These are phyloP conservation scores for Micromussa lordhowensis DNA, from an alignment of 92 coral and sea anemone species.

Conservation along the genomic window DNA sequence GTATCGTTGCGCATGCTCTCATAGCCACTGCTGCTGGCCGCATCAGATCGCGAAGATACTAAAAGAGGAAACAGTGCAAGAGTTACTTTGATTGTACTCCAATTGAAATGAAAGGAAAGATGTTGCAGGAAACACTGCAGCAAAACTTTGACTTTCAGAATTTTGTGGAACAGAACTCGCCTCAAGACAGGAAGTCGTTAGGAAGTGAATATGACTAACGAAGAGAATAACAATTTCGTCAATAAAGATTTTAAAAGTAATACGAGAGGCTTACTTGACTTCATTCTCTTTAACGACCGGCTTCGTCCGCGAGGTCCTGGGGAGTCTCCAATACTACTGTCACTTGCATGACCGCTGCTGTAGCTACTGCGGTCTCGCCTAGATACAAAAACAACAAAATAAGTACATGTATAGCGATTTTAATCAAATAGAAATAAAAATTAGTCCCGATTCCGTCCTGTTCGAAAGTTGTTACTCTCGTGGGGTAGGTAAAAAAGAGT, in stretches of 20 bases:
- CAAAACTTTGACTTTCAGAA: too few relatives aligned
- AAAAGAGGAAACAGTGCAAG: not conserved
- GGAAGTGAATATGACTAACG: not conserved
- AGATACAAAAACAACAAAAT: not conserved
- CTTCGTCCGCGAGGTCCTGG: constrained; percentile 84
- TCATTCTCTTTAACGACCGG: constrained; percentile 73
- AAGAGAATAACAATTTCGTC: not conserved
- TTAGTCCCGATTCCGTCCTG: not conserved
- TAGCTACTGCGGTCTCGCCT: constrained; percentile 87
- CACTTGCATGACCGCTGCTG: constrained; percentile 99
- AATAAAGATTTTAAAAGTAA: not conserved
- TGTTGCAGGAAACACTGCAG: too few relatives aligned
- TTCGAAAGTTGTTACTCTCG: not conserved
- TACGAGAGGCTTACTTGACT: constrained; percentile 56
- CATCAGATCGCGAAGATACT: constrained; percentile 92
- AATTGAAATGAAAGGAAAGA: not conserved
- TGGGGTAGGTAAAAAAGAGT: not conserved
- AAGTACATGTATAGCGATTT: not conserved
- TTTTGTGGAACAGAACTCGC: not conserved
- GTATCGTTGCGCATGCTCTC: constrained; percentile 97
- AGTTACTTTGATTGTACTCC: not conserved
- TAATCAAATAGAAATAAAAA: not conserved
- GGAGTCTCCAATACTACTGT: constrained; percentile 92
- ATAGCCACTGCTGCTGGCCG: constrained; percentile 99
- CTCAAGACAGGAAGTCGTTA: not conserved